Percentiles rank a stretch among this genome's conserved stretches.
Conservation (phyloP, 2,113 vertebrate genomes). For the Puffinus mauretanicus region DNA sequence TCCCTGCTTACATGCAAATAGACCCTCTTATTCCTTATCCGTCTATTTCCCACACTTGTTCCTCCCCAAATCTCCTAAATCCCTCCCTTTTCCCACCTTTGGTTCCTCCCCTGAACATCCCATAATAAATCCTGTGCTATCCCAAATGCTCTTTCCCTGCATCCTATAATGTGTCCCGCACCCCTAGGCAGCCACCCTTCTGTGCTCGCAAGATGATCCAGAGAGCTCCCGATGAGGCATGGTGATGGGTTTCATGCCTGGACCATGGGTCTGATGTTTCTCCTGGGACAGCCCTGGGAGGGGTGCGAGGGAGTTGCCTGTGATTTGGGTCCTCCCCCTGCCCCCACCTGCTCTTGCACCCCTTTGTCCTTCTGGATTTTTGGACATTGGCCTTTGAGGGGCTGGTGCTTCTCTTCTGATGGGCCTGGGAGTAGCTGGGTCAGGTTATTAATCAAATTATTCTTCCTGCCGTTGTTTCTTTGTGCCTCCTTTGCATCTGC, state of each 20-base stretch:
- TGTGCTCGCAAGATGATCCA: neutral
- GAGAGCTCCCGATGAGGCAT: neutral
- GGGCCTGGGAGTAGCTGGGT: neutral
- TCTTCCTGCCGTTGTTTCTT: neutral
- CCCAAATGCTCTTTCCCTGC: neutral
- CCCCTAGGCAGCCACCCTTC: neutral
- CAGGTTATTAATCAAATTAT: neutral
- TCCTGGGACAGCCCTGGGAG: neutral
- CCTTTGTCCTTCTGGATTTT: neutral
- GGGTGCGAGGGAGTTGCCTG: neutral
- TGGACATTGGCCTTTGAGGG: neutral
- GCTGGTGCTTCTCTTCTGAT: neutral
- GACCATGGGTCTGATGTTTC: neutral
- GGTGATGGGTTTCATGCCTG: neutral
- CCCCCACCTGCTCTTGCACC: neutral
- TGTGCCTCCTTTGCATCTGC: neutral
- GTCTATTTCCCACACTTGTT: neutral
- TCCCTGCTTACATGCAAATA: neutral
- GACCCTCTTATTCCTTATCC: neutral
- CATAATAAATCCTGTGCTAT: neutral
- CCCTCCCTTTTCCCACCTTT: neutral
- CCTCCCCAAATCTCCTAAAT: neutral
- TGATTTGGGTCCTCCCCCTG: no score
- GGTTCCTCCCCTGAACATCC: neutral
- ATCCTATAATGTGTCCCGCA: neutral